A percentile compares a stretch with the other conserved stretches of the same genome.
Evolutionary conservation across 2,113 vertebrate species (phyloP).

Genomic region (Maccullochella peelii): DNA sequence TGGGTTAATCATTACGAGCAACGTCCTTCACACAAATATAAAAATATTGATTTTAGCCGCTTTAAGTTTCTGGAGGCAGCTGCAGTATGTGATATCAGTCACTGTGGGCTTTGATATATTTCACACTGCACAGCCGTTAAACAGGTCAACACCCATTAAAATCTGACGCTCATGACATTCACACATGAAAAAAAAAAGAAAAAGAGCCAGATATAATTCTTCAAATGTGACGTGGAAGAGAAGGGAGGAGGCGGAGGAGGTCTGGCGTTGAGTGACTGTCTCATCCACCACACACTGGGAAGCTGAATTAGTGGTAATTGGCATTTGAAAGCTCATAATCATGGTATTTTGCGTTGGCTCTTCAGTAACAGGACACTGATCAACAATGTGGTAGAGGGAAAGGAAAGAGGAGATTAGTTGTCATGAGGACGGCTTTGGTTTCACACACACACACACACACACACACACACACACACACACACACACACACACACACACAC

Average conservation of each 20-base stretch:
- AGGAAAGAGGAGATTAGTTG: conserved; percentile 47
- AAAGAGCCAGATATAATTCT: background rate
- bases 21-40: background rate
- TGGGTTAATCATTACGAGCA: no score
- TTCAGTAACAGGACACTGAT: conserved; percentile 60
- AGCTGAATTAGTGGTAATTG: conserved; percentile 66
- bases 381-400: conserved; percentile 38
- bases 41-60: background rate
- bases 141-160: conserved; percentile 35
- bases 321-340: conserved; percentile 72
- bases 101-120: background rate
- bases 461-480: background rate
- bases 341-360: conserved; percentile 49
- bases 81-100: conserved; percentile 1
- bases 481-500: conserved; percentile 3
- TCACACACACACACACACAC: conserved; percentile 1
- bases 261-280: conserved; percentile 35
- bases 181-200: background rate
- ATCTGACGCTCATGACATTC: conserved; percentile 7
- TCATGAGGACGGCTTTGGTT: conserved; percentile 24
- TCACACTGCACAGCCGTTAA: background rate
- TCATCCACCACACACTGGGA: conserved; percentile 42
- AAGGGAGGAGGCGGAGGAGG: conserved; percentile 2
- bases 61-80: background rate
- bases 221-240: conserved; percentile 24